These are phyloP conservation scores for Bergia puertoricense DNA, from an alignment of 92 coral and sea anemone species.

Conservation along the genomic window DNA sequence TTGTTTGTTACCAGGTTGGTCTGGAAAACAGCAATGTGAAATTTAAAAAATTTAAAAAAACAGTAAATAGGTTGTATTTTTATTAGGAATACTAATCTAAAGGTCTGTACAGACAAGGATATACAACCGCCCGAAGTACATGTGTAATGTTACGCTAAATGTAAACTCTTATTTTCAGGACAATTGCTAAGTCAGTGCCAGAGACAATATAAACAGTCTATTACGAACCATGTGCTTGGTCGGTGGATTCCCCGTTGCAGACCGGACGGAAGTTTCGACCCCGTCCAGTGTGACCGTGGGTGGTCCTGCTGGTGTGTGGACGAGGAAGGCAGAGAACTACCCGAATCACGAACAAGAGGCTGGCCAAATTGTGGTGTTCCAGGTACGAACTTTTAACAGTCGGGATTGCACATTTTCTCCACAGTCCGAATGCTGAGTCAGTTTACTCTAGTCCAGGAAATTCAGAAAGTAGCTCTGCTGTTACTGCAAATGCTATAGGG, in stretches of 20 bases:
- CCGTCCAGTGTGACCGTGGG: conserved; percentile 90
- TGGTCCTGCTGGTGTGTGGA: conserved; percentile 98
- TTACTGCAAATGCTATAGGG: too few species aligned
- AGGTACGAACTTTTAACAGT: conserved; percentile 45
- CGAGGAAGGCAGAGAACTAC: conserved; percentile 85
- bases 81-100: too few species aligned
- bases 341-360: conserved; percentile 75
- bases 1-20: conserved; percentile 30
- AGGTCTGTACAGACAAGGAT: too few species aligned
- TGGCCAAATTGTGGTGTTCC: conserved; percentile 88
- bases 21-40: too few species aligned
- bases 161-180: conserved; percentile 38
- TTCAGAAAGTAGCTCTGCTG: too few species aligned
- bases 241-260: conserved; percentile 91
- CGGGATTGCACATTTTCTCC: background rate
- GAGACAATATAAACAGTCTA: conserved; percentile 63
- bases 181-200: conserved; percentile 69
- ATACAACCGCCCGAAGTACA: background rate
- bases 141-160: background rate
- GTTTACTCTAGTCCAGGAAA: too few species aligned
- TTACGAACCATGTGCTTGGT: conserved; percentile 77
- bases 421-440: background rate
- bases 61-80: too few species aligned
- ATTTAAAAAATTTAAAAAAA: too few species aligned
- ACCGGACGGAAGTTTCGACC: conserved; percentile 83